phyloP scores from a whole-genome alignment of 2,797 vertebrate species.

The Semaprochilodus insignis region DNA sequence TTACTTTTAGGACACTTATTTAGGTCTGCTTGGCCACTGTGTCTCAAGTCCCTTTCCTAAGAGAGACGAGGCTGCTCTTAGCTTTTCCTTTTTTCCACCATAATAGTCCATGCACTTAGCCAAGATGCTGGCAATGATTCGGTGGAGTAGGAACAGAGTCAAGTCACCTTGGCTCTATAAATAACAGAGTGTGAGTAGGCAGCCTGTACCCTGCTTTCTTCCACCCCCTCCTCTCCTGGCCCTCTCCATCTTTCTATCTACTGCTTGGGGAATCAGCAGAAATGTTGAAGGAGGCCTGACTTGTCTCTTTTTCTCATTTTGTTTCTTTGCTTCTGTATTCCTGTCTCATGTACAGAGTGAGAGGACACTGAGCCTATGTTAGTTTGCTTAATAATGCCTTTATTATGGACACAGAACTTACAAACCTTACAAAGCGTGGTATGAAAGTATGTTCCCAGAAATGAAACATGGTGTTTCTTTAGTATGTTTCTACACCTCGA shows the following conservation, averaged over 20 bases:
- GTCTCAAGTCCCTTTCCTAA: slow-evolving; percentile 5
- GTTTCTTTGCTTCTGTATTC: slow-evolving; percentile 26
- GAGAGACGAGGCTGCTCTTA: slow-evolving; percentile 40
- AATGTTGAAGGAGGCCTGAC: slow-evolving; percentile 42
- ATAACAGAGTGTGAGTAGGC: slow-evolving; percentile 50
- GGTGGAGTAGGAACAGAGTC: slow-evolving; percentile 22
- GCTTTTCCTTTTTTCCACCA: slow-evolving; percentile 51
- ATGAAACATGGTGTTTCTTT: too few species aligned
- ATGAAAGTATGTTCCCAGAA: too few species aligned
- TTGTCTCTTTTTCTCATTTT: slow-evolving; percentile 15
- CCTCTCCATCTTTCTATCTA: slow-evolving; percentile 59
- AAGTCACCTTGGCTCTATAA: slow-evolving; percentile 57
- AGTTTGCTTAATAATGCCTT: not conserved
- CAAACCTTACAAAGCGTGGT: too few species aligned
- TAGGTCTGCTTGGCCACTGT: slow-evolving; percentile 2
- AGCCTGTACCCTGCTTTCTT: slow-evolving; percentile 1
- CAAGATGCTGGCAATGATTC: slow-evolving; percentile 35
- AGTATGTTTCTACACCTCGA: too few species aligned
- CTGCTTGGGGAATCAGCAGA: slow-evolving; percentile 52
- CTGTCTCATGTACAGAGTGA: not conserved
- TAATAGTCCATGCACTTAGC: slow-evolving; percentile 36
- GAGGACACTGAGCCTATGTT: not conserved
- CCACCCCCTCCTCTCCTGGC: not conserved
- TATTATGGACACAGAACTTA: not conserved
- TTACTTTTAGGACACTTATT: not conserved